phyloP scores from a whole-genome alignment of 2,888 invertebrate genomes.

The Didymodactylos carnosus region DNA sequence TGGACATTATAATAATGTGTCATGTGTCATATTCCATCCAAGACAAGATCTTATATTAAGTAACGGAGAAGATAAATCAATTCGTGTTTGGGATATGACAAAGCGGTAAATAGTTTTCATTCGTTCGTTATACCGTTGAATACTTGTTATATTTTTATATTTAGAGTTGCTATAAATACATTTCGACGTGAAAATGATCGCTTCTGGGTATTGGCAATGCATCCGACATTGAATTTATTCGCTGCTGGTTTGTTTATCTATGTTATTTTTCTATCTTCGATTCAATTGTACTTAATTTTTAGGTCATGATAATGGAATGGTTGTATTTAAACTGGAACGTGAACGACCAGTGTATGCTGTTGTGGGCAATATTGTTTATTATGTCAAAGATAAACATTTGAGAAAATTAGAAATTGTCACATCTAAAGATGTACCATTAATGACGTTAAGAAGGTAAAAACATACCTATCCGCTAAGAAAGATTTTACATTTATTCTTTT shows the following conservation, averaged over 20 bases:
- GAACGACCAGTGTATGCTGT: slow-evolving; percentile 89
- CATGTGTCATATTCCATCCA: slow-evolving; percentile 87
- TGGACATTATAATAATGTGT: slow-evolving; percentile 99
- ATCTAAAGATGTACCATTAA: slow-evolving; percentile 49
- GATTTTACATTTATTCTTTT: slow-evolving; percentile 68
- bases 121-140: neutral
- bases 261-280: too few species aligned
- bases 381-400: slow-evolving; percentile 76
- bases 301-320: slow-evolving; percentile 90
- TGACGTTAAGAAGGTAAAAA: neutral
- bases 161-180: slow-evolving; percentile 32
- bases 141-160: neutral
- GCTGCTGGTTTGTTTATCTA: slow-evolving; percentile 81
- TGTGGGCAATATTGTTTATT: slow-evolving; percentile 73
- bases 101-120: slow-evolving; percentile 45
- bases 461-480: slow-evolving; percentile 36
- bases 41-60: slow-evolving; percentile 83
- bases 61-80: slow-evolving; percentile 90
- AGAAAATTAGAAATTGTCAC: slow-evolving; percentile 77
- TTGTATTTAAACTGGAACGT: slow-evolving; percentile 69
- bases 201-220: slow-evolving; percentile 87
- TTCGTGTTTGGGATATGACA: slow-evolving; percentile 94
- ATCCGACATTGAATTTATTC: slow-evolving; percentile 81
- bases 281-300: too few species aligned
- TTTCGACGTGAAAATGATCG: slow-evolving; percentile 73